These are phyloP conservation scores for Acanthurus tractus DNA, from an alignment of 2,797 vertebrate species.

Conservation along the genomic window DNA sequence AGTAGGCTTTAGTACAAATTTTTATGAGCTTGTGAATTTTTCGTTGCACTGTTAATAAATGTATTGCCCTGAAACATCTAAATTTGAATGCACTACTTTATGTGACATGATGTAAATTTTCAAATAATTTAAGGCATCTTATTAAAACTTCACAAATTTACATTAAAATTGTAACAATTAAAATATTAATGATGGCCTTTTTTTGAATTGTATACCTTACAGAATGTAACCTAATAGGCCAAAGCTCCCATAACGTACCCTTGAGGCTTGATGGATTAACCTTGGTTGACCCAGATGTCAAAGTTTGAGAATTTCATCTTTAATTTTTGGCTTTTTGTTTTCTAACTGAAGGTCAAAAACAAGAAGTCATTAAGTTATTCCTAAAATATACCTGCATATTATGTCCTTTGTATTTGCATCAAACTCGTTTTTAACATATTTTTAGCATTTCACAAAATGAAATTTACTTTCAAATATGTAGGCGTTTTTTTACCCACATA, in stretches of 20 bases:
- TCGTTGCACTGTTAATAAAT: too few species aligned
- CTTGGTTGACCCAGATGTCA: background rate
- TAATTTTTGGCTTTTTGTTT: background rate
- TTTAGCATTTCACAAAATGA: background rate
- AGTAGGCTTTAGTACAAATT: background rate
- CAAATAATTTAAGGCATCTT: too few species aligned
- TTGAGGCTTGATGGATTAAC: too few species aligned
- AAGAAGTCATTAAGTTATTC: too few species aligned
- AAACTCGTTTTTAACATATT: background rate
- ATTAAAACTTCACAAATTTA: background rate
- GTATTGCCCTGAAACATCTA: too few species aligned
- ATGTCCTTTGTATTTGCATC: too few species aligned
- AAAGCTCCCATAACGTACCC: background rate
- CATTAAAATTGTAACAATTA: background rate
- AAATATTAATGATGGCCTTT: background rate
- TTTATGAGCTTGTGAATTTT: too few species aligned
- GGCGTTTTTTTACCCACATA: background rate
- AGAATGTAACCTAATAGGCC: background rate
- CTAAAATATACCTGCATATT: too few species aligned
- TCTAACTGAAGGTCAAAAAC: background rate
- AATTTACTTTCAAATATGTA: background rate
- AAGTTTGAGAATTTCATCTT: background rate
- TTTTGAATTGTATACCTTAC: background rate
- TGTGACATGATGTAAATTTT: too few species aligned
- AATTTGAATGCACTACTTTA: too few species aligned